Percentiles rank a stretch among this genome's conserved stretches.
Conservation (phyloP, 2,113 vertebrate species). For the Struthio camelus region DNA sequence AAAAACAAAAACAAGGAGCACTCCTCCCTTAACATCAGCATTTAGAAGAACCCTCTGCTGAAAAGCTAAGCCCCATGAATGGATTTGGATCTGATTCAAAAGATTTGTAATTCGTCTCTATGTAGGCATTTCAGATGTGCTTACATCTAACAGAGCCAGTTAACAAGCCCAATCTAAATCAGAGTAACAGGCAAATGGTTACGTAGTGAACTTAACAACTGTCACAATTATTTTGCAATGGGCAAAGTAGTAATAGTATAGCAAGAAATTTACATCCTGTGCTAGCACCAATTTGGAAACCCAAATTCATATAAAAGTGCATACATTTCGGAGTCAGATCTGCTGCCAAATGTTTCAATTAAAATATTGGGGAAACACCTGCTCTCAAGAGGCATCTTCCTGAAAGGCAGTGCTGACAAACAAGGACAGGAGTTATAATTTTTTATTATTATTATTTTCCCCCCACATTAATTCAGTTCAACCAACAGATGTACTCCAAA, state of each 20-base stretch:
- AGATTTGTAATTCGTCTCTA: neutral
- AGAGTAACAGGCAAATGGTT: neutral
- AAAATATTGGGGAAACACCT: neutral
- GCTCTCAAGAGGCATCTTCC: neutral
- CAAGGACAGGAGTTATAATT: neutral
- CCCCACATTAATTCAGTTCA: neutral
- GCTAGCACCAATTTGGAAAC: neutral
- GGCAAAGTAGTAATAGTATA: neutral
- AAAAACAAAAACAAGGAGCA: neutral
- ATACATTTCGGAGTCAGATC: neutral
- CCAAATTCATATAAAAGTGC: neutral
- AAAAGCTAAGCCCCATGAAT: neutral
- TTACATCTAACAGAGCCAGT: neutral
- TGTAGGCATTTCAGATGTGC: neutral
- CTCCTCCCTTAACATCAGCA: neutral
- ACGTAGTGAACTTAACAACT: neutral
- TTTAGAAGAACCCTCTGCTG: neutral
- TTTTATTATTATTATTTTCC: neutral
- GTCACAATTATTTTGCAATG: neutral
- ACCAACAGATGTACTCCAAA: neutral
- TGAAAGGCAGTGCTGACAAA: neutral
- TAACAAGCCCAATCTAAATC: neutral
- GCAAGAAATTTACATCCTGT: neutral
- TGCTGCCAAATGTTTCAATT: neutral
- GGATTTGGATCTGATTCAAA: neutral